Base-by-base conservation (phyloP, 2,113 vertebrate genomes). In the Lasiurus borealis region DNA sequence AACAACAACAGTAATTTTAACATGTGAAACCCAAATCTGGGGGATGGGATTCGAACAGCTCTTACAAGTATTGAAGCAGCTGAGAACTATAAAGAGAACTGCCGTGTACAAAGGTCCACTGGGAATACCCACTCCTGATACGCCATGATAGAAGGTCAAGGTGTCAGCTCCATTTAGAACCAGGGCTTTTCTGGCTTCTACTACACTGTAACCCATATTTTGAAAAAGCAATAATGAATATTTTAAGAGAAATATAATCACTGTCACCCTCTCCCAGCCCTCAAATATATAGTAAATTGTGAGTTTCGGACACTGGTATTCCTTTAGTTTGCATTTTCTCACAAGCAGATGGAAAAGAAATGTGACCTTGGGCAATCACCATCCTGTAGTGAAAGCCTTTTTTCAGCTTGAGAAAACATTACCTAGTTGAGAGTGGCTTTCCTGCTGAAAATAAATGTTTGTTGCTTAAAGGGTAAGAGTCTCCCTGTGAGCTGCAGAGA, bases 81-180 rank as follows among this genome's bases (percentile, higher is more conserved):
- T 96, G 95, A 97, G 96, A 98, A 97, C 48, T 96, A 96, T 91
- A 97, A 98, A 98, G 98, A 99, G 98, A 98, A 98, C 98, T 98
- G 97, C 98, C 98, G 98, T 95, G 89, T 97, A 50, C 93, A 95
- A 95, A 90, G 95, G 96, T 95, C 98, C 97, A 29, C 29, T 57
- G 98, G 98, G 98, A 98, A 97, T 96, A 96, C 93, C 76, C 95
- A 96, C 97, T 98, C 98, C 92, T 88, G 97, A 19, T 97, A 97
- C 83, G 98, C 97, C 95, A 96, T 6, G 96, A 94, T 5, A 96
- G 97, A 98, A 98, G 98, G 98, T 90, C 97, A 97, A 97, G 96
- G 98, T 98, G 98, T 98, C 98, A 98, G 96, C 96, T 98, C 96
- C 91, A 95, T 97, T 98, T 98, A 98, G 91, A 98, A 98, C 98